Evolutionary conservation across 2,797 vertebrate species (phyloP), one percentile per base, ranked within the genome.

Genomic region (Macropodus opercularis): DNA sequence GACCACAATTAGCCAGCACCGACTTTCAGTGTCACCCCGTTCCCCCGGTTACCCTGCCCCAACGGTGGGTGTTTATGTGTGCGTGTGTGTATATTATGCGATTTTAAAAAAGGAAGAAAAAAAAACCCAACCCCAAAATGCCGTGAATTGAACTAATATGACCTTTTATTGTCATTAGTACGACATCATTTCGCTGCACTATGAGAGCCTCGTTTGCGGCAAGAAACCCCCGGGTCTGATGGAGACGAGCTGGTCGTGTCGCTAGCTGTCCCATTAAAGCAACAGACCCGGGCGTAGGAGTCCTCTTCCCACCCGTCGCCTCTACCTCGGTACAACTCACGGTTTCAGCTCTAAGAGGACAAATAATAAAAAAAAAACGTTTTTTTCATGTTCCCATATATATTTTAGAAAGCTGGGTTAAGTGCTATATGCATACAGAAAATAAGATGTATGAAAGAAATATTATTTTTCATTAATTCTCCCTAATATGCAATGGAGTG

Each of bases 401-500:
- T 84, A 84, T 90, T 81, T 79, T 54, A 82, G 78, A 80, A 70
- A 80, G 71, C 72, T 84, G 77, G 75, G 72, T 87, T 80, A 83
- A 84, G 83, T 88, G 79, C 84, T 87, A 87, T 91, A 92, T 92
- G 88, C 89, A 91, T 91, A 86, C 82, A 83, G 71, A 74, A 82
- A 35, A 75, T 75, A 87, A 77, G 46, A 86, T 81, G 63, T 77
- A 86, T 85, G 77, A 81, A 83, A 88, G 72, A 84, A 81, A 75
- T 86, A 67, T 89, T 76, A 86, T 91, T 91, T 87, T 90, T 90
- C 80, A 82, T 87, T 81, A 84, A 75, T 81, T 81, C 81, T 90
- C 88, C 87, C 88, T 87, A 83, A 90, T 92, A 93, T 92, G 91
- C 90, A 92, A 91, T 79, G 82, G 89, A 91, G 89, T 90, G 83